These are phyloP conservation scores for Leptinotarsa rubiginosa DNA, from an alignment of 2,888 invertebrate species.

Conservation along the genomic window DNA sequence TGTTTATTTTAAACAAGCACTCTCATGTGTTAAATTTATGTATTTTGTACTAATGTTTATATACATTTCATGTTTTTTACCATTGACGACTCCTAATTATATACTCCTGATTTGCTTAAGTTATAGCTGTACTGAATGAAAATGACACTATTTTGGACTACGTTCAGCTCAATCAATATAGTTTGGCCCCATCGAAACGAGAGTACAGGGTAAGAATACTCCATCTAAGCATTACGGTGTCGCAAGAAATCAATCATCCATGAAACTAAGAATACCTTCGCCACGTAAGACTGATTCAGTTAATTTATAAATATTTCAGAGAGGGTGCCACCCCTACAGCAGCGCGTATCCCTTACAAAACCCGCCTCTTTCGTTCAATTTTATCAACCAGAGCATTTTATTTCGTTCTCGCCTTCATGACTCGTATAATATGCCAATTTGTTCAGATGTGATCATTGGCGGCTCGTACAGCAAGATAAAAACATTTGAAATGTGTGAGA, in stretches of 20 bases:
- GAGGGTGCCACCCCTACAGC: constrained; percentile 48
- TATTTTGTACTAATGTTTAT: no score
- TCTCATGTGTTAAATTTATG: no score
- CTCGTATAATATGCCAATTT: constrained; percentile 64
- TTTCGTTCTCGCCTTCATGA: constrained; percentile 63
- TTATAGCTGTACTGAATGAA: no score
- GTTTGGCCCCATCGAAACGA: no score
- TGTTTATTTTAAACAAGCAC: no score
- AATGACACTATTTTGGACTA: no score
- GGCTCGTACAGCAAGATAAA: constrained; percentile 13
- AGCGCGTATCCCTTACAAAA: constrained; percentile 51
- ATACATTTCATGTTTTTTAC: no score
- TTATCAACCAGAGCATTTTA: constrained; percentile 62
- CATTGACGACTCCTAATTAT: no score
- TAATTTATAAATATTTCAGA: constrained; percentile 63
- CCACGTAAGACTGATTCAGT: constrained; percentile 56
- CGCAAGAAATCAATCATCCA: constrained; percentile 33
- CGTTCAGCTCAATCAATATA: no score
- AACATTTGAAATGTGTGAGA: neutral
- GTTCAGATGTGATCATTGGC: constrained; percentile 51
- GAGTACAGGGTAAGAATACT: no score
- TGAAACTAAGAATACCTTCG: neutral
- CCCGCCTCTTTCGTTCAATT: constrained; percentile 61
- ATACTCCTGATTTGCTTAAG: no score
- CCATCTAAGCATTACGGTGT: constrained; percentile 19